Evolutionary conservation across 2,797 vertebrate genomes (phyloP).

Genomic region (Acipenser transmontanus): DNA sequence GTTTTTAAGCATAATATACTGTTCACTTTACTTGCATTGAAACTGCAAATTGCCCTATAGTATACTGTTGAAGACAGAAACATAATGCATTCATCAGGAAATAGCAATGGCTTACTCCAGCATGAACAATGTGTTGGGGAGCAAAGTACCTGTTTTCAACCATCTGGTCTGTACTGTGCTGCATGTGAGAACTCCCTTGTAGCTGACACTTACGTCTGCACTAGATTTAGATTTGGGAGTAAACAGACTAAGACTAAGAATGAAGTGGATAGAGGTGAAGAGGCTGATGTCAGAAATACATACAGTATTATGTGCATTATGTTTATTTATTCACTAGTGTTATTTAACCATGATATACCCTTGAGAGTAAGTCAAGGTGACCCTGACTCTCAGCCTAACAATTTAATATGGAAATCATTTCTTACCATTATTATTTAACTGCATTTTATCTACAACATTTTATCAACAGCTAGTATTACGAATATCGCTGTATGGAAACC

Average conservation of each 20-base stretch:
- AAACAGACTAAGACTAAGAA: constrained; percentile 58
- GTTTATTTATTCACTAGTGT: no score
- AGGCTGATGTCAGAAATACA: no score
- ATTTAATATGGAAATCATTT: no score
- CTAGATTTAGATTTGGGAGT: constrained; percentile 62
- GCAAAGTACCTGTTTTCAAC: constrained; percentile 43
- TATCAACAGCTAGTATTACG: no score
- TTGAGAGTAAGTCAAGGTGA: no score
- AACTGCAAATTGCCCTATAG: constrained; percentile 7
- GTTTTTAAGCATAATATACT: not conserved
- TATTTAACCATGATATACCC: no score
- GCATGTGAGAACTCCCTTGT: constrained; percentile 35
- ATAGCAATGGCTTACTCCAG: constrained; percentile 28
- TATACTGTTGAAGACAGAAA: constrained; percentile 2
- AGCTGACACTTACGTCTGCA: constrained; percentile 27
- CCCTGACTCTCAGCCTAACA: no score
- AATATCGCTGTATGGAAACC: no score
- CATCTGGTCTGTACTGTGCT: constrained; percentile 50
- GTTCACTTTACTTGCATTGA: constrained; percentile 1
- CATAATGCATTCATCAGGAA: constrained; percentile 20
- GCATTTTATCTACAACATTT: no score
- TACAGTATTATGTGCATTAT: no score
- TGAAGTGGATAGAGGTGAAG: no score
- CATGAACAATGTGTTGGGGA: constrained; percentile 31
- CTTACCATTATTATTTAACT: no score